These are phyloP conservation scores for Pyrrhia umbra DNA, from an alignment of 2,888 invertebrate genomes.

Conservation along the genomic window DNA sequence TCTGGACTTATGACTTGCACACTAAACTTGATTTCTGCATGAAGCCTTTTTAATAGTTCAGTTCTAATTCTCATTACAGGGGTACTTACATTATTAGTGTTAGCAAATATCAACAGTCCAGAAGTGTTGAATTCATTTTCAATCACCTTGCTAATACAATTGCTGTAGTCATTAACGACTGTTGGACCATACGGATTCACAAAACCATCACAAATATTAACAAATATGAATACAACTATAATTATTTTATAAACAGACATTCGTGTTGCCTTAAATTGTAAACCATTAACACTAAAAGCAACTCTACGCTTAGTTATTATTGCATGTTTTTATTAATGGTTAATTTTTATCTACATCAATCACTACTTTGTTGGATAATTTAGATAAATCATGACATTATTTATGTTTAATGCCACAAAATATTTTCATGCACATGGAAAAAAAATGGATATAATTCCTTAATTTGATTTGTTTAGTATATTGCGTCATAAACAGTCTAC, in stretches of 20 bases:
- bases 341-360: conserved; percentile 69
- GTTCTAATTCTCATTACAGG: conserved; percentile 70
- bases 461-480: not conserved
- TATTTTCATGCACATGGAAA: not conserved
- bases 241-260: conserved; percentile 50
- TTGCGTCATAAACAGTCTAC: no score
- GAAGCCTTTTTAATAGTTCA: conserved; percentile 70
- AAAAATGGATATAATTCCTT: not conserved
- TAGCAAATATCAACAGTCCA: conserved; percentile 75
- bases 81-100: conserved; percentile 69
- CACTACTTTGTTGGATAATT: conserved; percentile 57
- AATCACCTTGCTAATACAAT: conserved; percentile 73
- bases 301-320: conserved; percentile 6
- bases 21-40: conserved; percentile 66
- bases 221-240: conserved; percentile 48
- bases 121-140: conserved; percentile 71
- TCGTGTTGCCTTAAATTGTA: conserved; percentile 35
- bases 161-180: conserved; percentile 72
- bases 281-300: conserved; percentile 34
- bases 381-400: not conserved
- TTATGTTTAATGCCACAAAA: no score
- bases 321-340: conserved; percentile 38
- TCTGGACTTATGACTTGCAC: conserved; percentile 72
- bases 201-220: conserved; percentile 49
- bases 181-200: conserved; percentile 76